Conservation (phyloP, 2,797 vertebrate species). For the Ibycter americanus region DNA sequence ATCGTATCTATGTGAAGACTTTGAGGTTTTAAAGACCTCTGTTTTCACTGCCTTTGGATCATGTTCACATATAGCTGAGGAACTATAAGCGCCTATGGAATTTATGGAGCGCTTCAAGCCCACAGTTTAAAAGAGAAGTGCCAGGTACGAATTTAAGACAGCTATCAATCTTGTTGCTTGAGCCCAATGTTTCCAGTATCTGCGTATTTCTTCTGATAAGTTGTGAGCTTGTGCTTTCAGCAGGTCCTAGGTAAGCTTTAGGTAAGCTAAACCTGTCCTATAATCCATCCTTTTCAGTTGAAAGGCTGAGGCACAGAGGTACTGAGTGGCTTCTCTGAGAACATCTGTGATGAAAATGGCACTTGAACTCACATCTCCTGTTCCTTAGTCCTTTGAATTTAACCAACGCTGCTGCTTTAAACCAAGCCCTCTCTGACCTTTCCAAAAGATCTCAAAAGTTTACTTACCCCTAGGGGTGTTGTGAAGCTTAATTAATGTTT, state of each 20-base stretch:
- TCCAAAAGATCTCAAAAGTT: constrained; percentile 32
- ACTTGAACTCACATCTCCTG: neutral
- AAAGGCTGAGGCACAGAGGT: neutral
- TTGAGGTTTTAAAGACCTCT: neutral
- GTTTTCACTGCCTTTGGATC: neutral
- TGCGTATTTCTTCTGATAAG: neutral
- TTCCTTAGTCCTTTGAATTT: neutral
- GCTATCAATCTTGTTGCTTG: neutral
- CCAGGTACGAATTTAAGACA: neutral
- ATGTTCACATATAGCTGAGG: neutral
- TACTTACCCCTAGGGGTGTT: neutral
- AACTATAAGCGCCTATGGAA: neutral
- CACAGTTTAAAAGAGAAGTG: neutral
- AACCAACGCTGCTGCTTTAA: neutral
- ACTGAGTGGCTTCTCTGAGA: neutral
- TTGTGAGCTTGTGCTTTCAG: neutral
- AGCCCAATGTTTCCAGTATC: neutral
- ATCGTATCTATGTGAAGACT: neutral
- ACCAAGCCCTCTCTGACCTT: constrained; percentile 50
- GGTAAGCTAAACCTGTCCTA: neutral
- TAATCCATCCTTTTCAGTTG: neutral
- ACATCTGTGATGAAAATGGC: neutral
- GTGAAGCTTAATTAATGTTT: constrained; percentile 54
- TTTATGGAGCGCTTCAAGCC: neutral
- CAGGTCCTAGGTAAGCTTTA: too few species aligned